Evolutionary conservation across 2,797 vertebrate genomes (phyloP).

Genomic region (Gambelia wislizenii): DNA sequence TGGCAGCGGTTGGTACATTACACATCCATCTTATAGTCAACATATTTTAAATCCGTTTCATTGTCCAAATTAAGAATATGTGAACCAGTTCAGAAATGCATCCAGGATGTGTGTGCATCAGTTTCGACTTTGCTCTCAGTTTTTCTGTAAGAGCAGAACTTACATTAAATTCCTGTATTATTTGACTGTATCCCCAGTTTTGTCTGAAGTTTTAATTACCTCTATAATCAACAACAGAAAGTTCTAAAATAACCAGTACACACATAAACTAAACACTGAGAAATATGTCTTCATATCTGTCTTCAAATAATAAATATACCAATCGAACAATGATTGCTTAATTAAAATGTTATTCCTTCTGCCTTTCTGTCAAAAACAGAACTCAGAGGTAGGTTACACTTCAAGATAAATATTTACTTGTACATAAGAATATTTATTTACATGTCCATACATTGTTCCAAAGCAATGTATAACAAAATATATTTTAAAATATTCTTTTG

Average conservation of each 20-base stretch:
- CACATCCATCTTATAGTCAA: not conserved
- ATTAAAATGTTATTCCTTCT: not conserved
- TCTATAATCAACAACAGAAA: not conserved
- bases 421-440: too few relatives aligned
- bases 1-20: not conserved
- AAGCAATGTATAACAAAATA: too few relatives aligned
- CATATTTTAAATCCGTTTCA: constrained; percentile 3
- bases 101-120: not conserved
- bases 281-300: constrained; percentile 11
- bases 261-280: not conserved
- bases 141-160: not conserved
- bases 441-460: too few relatives aligned
- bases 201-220: not conserved
- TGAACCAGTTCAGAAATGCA: not conserved
- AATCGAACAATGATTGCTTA: not conserved
- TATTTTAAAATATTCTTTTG: too few relatives aligned
- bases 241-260: not conserved
- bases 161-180: constrained; percentile 4
- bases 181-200: not conserved
- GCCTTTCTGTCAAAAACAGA: not conserved
- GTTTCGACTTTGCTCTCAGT: not conserved
- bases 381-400: not conserved
- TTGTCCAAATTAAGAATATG: constrained; percentile 4
- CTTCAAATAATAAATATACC: not conserved
- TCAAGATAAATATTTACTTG: not conserved